Percentiles rank a stretch among this genome's conserved stretches.
Conservation (phyloP, 2,888 invertebrate species). For the Eupithecia tripunctaria region DNA sequence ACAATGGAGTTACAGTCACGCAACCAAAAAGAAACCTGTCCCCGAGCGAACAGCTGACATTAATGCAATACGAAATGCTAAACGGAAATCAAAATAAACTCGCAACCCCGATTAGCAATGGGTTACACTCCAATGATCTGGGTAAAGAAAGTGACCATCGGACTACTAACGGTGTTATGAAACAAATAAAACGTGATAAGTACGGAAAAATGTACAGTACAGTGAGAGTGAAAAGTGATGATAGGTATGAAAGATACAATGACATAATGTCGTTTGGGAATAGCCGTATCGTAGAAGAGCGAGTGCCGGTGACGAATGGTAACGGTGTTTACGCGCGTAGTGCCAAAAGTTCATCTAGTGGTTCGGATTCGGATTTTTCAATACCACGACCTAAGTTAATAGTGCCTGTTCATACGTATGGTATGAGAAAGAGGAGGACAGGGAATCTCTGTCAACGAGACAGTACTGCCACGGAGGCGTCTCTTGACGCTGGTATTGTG, state of each 20-base stretch:
- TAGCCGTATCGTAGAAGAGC: constrained; percentile 69
- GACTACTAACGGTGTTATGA: constrained; percentile 74
- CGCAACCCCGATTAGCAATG: constrained; percentile 61
- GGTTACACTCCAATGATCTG: constrained; percentile 67
- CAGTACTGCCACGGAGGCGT: constrained; percentile 75
- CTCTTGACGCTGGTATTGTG: constrained; percentile 74
- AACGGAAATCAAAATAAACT: constrained; percentile 68
- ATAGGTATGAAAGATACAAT: constrained; percentile 78
- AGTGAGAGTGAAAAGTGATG: constrained; percentile 81
- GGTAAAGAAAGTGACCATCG: constrained; percentile 79
- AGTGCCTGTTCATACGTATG: constrained; percentile 95
- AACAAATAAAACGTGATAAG: constrained; percentile 78
- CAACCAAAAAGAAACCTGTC: constrained; percentile 82
- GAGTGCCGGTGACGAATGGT: constrained; percentile 59
- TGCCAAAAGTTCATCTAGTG: constrained; percentile 82
- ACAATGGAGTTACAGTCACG: constrained; percentile 79
- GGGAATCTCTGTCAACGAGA: constrained; percentile 87
- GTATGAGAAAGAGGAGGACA: constrained; percentile 90
- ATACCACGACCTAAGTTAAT: constrained; percentile 94
- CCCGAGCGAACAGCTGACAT: constrained; percentile 79
- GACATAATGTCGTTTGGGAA: constrained; percentile 74
- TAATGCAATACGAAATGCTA: constrained; percentile 80
- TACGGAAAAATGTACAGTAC: constrained; percentile 79
- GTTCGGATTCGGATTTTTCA: constrained; percentile 88
- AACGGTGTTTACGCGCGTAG: constrained; percentile 69